Evolutionary conservation across 64 coral and sea anemone species (phyloP), one percentile per base, ranked within the genome.

Genomic region (Platygyra sinensis): DNA sequence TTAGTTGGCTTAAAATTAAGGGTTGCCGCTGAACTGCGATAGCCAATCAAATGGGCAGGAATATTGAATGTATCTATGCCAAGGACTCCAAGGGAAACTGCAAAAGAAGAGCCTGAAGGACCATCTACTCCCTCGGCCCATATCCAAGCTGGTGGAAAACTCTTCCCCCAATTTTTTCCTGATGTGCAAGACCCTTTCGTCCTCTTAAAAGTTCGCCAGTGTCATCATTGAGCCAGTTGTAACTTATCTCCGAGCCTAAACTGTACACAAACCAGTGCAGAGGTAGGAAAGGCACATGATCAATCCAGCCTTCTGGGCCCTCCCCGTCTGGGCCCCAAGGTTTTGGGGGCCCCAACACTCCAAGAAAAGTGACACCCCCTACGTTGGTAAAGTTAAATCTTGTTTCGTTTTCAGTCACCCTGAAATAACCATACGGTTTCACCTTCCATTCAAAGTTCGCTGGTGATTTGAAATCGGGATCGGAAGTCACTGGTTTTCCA

Each of bases 181-280:
- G 91, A 80, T 89, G 85, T 3, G 77, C 91, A 29, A 86, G 77
- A 50, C 91, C 91, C 42, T 79, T 72, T 38, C 28, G 69, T 22
- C 91, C 86, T 67, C 73, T 27, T 30, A 93, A 42, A 22, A 74
- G 20, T 64, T 93, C 86, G 1, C 91, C 86, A 88, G 86, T 75
- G 2, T n/a, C 25, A 9, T 87, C 78, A 73, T 93, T 93, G 60
- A 82, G 17, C 91, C 91, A 93, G 6, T 80, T 89, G 78, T 93
- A 93, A n/a, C 51, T 89, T 42, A 62, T 75, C 52, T 83, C 87
- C 51, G 91, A 93, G 52, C 91, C 91, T 62, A 89, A 87, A 76
- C 91, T 93, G 86, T 89, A 93, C 30, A 93, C 91, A 93, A 89
- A 93, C 91, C 91, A 93, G 71, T 93, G 78, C 5, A 93, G 52